Conservation (phyloP, 2,797 vertebrate genomes). For the Macropus fuliginosus region DNA sequence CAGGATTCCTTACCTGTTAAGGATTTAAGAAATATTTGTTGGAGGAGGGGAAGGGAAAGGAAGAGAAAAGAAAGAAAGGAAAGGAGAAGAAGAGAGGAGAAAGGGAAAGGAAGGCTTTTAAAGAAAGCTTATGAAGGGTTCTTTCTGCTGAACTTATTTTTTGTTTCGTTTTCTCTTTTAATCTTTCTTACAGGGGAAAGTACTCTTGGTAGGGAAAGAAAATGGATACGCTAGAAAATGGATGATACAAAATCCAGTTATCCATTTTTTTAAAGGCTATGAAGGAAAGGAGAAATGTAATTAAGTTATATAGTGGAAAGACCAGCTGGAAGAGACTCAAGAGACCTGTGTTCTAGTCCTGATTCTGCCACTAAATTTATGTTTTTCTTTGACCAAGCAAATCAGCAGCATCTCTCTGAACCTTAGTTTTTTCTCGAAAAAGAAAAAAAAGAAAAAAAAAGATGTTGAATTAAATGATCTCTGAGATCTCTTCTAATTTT, state of each 20-base stretch:
- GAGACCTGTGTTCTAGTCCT: background rate
- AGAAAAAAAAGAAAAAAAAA: background rate
- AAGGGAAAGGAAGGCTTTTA: background rate
- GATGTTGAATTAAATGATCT: background rate
- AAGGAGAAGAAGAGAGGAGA: too few relatives aligned
- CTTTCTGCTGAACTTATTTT: background rate
- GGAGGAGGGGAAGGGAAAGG: background rate
- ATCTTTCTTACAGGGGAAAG: background rate
- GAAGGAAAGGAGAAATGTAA: background rate
- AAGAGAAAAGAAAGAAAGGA: background rate
- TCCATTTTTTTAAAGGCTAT: background rate
- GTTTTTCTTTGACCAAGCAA: background rate
- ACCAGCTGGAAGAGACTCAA: background rate
- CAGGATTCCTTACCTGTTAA: background rate
- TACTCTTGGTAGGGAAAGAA: background rate
- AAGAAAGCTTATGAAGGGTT: background rate
- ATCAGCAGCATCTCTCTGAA: background rate
- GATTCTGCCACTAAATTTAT: background rate
- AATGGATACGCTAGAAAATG: background rate
- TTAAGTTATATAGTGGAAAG: background rate
- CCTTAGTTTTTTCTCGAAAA: background rate
- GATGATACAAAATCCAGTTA: background rate
- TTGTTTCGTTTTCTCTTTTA: background rate
- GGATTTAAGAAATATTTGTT: background rate
- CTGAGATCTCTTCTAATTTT: background rate